Evolutionary conservation across 2,797 vertebrate genomes (phyloP).

Genomic region (Caiman crocodilus): DNA sequence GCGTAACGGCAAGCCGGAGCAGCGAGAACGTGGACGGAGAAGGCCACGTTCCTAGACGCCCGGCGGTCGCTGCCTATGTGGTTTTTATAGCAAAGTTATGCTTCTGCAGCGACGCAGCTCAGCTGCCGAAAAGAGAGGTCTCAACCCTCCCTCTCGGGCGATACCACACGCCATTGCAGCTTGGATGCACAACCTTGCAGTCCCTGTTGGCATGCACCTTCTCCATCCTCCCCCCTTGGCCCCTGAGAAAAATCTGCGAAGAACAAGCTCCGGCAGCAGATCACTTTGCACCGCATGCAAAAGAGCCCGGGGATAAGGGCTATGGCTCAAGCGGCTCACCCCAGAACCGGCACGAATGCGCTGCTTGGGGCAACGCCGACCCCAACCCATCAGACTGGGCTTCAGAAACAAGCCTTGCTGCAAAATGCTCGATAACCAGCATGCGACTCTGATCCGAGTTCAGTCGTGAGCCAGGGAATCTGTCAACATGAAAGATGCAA

Average conservation of each 20-base stretch:
- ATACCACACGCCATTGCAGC: rapidly evolving
- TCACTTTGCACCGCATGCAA: neutral
- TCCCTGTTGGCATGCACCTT: neutral
- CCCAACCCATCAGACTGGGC: neutral
- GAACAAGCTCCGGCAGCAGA: neutral
- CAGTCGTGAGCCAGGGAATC: neutral
- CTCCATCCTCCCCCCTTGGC: rapidly evolving
- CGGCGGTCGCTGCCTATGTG: neutral
- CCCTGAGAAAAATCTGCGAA: neutral
- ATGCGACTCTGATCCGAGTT: neutral
- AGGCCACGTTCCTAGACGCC: slow-evolving; percentile 19
- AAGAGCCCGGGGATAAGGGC: neutral
- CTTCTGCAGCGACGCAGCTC: rapidly evolving
- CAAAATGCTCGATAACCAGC: neutral
- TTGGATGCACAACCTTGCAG: rapidly evolving
- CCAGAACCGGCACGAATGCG: neutral
- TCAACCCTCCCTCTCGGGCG: neutral
- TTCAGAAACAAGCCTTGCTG: neutral
- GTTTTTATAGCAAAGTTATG: neutral
- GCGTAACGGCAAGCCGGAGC: neutral
- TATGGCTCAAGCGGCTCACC: neutral
- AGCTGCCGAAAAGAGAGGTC: rapidly evolving
- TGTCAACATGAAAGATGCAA: slow-evolving; percentile 2
- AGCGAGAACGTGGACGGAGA: neutral
- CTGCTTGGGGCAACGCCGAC: neutral